These are phyloP conservation scores for Barypeithes pellucidus DNA, from an alignment of 2,888 invertebrate species.

Conservation along the genomic window DNA sequence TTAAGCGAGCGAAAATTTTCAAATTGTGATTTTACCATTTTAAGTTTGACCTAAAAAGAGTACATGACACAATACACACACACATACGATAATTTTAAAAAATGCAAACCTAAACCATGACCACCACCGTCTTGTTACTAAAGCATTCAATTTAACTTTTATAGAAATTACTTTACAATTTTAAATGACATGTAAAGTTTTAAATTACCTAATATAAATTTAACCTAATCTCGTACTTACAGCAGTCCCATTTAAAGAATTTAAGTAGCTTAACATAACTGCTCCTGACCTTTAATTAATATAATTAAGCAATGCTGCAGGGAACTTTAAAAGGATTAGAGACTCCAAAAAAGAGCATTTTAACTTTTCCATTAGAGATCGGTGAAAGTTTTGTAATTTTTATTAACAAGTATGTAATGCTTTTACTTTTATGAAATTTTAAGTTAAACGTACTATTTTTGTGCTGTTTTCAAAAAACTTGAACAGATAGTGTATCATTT, in stretches of 20 bases:
- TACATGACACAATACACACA: too few species aligned
- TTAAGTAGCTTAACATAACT: slow-evolving; percentile 28
- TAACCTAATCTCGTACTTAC: slow-evolving; percentile 2
- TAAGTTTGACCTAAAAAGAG: too few species aligned
- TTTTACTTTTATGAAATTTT: too few species aligned
- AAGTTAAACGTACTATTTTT: too few species aligned
- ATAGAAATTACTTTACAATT: not conserved
- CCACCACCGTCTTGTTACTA: too few species aligned
- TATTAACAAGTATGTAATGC: not conserved
- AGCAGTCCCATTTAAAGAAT: slow-evolving; percentile 19
- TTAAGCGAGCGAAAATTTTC: too few species aligned
- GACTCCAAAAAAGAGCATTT: slow-evolving; percentile 14
- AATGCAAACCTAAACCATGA: too few species aligned
- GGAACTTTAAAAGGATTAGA: slow-evolving; percentile 13
- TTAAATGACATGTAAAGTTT: not conserved
- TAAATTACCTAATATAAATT: slow-evolving; percentile 11
- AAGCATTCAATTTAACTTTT: too few species aligned
- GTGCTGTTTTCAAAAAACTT: too few species aligned
- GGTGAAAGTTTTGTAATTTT: not conserved
- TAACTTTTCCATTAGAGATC: slow-evolving; percentile 21
- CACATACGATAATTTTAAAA: too few species aligned
- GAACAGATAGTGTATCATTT: too few species aligned
- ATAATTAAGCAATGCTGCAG: slow-evolving; percentile 20
- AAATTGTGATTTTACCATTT: too few species aligned
- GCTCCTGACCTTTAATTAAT: slow-evolving; percentile 26